A percentile compares a stretch with the other conserved stretches of the same genome.
Evolutionary conservation across 2,888 invertebrate genomes (phyloP).

Genomic region (Thecophora atra): DNA sequence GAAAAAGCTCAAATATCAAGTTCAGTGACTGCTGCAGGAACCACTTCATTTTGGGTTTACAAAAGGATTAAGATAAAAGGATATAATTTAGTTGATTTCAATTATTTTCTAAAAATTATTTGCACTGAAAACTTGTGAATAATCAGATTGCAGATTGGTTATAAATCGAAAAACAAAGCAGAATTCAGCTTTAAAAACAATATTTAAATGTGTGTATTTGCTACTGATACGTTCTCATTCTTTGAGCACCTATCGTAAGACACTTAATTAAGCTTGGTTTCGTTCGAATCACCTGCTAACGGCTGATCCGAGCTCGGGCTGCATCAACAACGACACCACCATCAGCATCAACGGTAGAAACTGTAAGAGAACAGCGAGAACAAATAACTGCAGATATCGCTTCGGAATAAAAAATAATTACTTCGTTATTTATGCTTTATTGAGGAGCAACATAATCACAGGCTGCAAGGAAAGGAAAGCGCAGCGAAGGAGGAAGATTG

Average conservation of each 20-base stretch:
- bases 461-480: background rate
- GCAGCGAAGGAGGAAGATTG: background rate
- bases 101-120: too few species aligned
- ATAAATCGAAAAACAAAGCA: too few species aligned
- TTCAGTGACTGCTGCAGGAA: background rate
- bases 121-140: too few species aligned
- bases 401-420: conserved; percentile 34
- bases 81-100: too few species aligned
- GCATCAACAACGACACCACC: background rate
- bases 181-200: too few species aligned
- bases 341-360: conserved; percentile 34
- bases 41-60: background rate
- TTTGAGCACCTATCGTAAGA: background rate
- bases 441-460: background rate
- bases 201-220: too few species aligned
- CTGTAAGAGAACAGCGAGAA: too few species aligned
- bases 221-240: background rate
- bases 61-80: too few species aligned
- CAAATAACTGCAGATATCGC: conserved; percentile 38
- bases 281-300: background rate
- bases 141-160: too few species aligned
- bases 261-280: background rate
- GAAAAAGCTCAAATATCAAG: background rate
- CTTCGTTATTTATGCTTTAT: conserved; percentile 24
- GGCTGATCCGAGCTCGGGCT: background rate